phyloP scores from a whole-genome alignment of 2,113 vertebrate species.

The Geococcyx californianus region DNA sequence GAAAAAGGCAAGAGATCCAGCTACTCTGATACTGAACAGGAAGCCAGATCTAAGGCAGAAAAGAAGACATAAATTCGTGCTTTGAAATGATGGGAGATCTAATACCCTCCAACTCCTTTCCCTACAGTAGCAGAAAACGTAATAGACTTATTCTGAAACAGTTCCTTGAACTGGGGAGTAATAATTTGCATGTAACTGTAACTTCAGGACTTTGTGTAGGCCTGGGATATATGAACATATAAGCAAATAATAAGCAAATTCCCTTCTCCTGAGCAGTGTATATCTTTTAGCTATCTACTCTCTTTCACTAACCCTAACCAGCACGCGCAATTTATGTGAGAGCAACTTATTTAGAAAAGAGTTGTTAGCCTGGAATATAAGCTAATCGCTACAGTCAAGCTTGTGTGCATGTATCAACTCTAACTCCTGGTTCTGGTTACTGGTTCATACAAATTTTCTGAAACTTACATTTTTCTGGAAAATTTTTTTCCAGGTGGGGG shows the following conservation, averaged over 20 bases:
- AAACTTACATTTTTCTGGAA: slow-evolving; percentile 73
- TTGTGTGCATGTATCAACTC: neutral
- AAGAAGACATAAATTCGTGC: neutral
- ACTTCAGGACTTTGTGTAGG: neutral
- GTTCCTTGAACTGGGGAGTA: neutral
- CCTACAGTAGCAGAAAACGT: neutral
- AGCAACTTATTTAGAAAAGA: slow-evolving; percentile 10
- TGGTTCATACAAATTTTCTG: slow-evolving; percentile 67
- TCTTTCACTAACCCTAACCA: neutral
- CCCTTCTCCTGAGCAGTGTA: neutral
- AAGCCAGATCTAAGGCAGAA: neutral
- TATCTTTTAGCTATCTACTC: neutral
- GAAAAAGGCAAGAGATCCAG: slow-evolving; percentile 19
- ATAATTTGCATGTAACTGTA: neutral
- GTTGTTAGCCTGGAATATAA: slow-evolving; percentile 31
- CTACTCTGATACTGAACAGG: neutral
- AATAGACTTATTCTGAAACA: neutral
- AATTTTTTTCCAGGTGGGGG: slow-evolving; percentile 72
- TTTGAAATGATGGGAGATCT: neutral
- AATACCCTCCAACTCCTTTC: neutral
- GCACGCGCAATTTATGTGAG: neutral
- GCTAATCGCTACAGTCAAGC: slow-evolving; percentile 6
- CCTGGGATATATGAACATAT: neutral
- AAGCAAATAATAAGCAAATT: too few relatives aligned
- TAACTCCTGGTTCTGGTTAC: slow-evolving; percentile 53